Evolutionary conservation across 2,113 vertebrate species (phyloP).

Genomic region (Saccopteryx bilineata): DNA sequence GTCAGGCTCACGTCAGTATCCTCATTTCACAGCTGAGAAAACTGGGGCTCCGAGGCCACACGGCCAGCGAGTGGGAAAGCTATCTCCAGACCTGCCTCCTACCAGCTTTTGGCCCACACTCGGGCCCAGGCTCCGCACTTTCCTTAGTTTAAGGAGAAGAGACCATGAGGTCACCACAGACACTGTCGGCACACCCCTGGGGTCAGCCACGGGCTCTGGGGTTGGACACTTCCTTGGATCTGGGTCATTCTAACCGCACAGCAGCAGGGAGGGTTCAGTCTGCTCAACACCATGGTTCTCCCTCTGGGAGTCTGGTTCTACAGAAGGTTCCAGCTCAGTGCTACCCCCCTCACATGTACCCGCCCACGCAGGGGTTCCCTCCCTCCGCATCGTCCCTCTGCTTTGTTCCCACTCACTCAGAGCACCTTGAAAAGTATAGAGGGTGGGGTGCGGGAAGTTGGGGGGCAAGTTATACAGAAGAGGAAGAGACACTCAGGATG

Average conservation of each 20-base stretch:
- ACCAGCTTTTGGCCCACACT: neutral
- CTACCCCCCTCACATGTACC: neutral
- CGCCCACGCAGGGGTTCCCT: neutral
- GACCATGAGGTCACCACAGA: neutral
- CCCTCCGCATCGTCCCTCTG: neutral
- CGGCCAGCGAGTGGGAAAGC: neutral
- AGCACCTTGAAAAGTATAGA: neutral
- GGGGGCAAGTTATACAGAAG: neutral
- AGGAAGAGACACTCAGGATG: neutral
- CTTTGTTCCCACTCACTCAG: neutral
- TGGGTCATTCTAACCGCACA: neutral
- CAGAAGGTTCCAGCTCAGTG: neutral
- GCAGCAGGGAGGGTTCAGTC: neutral
- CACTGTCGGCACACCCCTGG: neutral
- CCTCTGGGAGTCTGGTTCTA: neutral
- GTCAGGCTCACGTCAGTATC: neutral
- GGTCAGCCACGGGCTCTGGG: neutral
- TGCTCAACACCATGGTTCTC: neutral
- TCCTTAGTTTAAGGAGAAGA: neutral
- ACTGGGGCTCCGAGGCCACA: neutral
- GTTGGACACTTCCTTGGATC: neutral
- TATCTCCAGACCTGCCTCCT: neutral
- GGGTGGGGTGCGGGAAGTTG: fast-evolving
- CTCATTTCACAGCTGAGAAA: neutral
- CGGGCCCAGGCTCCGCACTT: neutral